phyloP scores from a whole-genome alignment of 2,888 invertebrate species.

The Petrolisthes cinctipes region DNA sequence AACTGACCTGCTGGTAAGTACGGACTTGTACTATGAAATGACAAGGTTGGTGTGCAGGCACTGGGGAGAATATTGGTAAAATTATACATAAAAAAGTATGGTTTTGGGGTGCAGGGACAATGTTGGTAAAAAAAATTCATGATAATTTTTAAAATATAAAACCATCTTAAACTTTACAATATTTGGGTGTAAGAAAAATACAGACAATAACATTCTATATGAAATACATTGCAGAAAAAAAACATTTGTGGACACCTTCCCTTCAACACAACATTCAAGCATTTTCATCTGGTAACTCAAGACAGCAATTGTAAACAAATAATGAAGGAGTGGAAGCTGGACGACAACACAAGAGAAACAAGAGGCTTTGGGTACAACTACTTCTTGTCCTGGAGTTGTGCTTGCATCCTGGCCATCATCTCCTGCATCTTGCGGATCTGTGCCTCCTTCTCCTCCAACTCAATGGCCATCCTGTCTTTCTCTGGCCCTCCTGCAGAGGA shows the following conservation, averaged over 20 bases:
- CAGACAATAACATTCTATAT: too few species aligned
- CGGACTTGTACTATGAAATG: background rate
- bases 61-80: background rate
- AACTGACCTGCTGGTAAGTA: background rate
- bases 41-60: conserved; percentile 4
- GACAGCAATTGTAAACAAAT: background rate
- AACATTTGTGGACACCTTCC: too few species aligned
- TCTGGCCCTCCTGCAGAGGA: conserved; percentile 72
- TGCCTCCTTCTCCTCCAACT: conserved; percentile 88
- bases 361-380: conserved; percentile 20
- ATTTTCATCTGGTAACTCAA: background rate
- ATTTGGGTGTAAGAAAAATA: too few species aligned
- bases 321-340: too few species aligned
- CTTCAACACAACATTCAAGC: too few species aligned
- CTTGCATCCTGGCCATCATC: conserved; percentile 95
- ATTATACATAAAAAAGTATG: background rate
- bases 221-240: too few species aligned
- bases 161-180: too few species aligned
- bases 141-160: too few species aligned
- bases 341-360: background rate
- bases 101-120: too few species aligned
- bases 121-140: too few species aligned
- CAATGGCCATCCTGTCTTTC: conserved; percentile 79
- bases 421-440: conserved; percentile 95
- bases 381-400: conserved; percentile 74